These are phyloP conservation scores for Crocallis elinguaria DNA, from an alignment of 2,888 invertebrate species.

Conservation along the genomic window DNA sequence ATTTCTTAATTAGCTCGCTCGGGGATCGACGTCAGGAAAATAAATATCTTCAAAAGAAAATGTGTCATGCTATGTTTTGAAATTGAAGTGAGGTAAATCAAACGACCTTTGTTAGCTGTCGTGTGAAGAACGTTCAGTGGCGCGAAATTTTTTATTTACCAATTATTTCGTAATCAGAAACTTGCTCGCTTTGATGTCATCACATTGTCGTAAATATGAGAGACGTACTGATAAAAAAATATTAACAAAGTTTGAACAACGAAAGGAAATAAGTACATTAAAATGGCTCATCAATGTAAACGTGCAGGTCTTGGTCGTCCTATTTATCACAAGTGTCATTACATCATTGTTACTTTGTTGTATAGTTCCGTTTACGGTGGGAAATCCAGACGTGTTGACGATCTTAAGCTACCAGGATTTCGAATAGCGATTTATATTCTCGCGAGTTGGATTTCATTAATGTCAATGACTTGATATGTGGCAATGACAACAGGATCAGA, in stretches of 20 bases:
- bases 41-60: slow-evolving; percentile 28
- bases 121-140: slow-evolving; percentile 55
- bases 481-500: slow-evolving; percentile 21
- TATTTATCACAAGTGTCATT: slow-evolving; percentile 38
- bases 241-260: slow-evolving; percentile 10
- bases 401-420: slow-evolving; percentile 44
- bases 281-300: slow-evolving; percentile 18
- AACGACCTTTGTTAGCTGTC: slow-evolving; percentile 57
- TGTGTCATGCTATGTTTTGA: slow-evolving; percentile 39
- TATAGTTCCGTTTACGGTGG: slow-evolving; percentile 62
- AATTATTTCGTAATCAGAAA: slow-evolving; percentile 64
- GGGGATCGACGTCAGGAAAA: slow-evolving; percentile 9
- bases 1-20: background rate
- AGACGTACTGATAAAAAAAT: slow-evolving; percentile 30
- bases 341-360: slow-evolving; percentile 55
- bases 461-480: slow-evolving; percentile 44
- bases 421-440: slow-evolving; percentile 37
- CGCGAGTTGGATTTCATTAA: slow-evolving; percentile 34
- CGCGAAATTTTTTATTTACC: slow-evolving; percentile 64
- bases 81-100: slow-evolving; percentile 47
- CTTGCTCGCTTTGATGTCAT: slow-evolving; percentile 55
- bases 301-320: slow-evolving; percentile 19
- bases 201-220: slow-evolving; percentile 39
- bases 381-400: slow-evolving; percentile 54
- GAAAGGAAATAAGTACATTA: slow-evolving; percentile 21